phyloP scores from a whole-genome alignment of 2,113 vertebrate species.

The Pituophis catenifer region DNA sequence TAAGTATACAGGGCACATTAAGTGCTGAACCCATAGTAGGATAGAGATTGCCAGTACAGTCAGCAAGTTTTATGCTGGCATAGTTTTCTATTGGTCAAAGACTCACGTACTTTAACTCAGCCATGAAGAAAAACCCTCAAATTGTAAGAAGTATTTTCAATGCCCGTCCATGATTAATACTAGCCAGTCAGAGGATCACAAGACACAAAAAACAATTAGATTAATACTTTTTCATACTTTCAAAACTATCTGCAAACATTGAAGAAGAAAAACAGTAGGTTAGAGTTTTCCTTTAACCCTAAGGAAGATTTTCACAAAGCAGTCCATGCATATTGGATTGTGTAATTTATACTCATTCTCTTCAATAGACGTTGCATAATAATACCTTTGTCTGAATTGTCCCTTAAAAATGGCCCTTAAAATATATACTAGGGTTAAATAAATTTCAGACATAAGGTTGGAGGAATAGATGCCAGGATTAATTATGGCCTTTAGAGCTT shows the following conservation, averaged over 20 bases:
- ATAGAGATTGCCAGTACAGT: not conserved
- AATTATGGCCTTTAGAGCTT: not conserved
- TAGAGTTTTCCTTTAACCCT: not conserved
- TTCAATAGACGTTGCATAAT: not conserved
- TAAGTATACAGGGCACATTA: not conserved
- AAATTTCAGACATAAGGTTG: not conserved
- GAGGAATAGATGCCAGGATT: not conserved
- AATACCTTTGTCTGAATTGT: not conserved
- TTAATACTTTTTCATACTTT: not conserved
- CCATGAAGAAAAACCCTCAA: not conserved
- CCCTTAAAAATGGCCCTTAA: not conserved
- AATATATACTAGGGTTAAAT: not conserved
- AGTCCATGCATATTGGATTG: not conserved
- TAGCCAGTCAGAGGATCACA: not conserved
- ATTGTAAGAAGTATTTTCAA: not conserved
- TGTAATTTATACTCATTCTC: not conserved
- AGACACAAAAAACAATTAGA: not conserved
- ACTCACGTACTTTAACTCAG: not conserved
- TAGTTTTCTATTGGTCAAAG: not conserved
- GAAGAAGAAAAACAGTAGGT: not conserved
- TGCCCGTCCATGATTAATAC: not conserved
- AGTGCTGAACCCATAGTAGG: not conserved
- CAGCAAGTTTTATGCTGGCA: not conserved
- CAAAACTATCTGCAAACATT: not conserved
- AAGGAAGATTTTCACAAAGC: slow-evolving; percentile 1